phyloP scores from a whole-genome alignment of 1,140 invertebrate genomes.

The Scaptomyza montana region DNA sequence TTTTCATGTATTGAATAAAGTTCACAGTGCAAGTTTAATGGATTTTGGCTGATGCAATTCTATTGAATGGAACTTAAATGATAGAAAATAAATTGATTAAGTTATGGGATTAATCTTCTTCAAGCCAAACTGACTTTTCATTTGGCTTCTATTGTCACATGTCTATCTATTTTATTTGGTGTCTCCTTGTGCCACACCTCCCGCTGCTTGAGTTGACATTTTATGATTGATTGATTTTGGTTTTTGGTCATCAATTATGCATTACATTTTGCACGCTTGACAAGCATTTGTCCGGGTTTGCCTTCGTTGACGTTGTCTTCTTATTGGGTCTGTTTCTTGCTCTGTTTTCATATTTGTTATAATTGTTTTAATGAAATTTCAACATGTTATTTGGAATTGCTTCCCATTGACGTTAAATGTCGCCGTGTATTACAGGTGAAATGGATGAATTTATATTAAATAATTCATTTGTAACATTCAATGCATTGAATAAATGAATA shows the following conservation, averaged over 20 bases:
- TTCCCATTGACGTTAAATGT: slow-evolving; percentile 26
- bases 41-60: slow-evolving; percentile 1
- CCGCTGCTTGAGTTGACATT: slow-evolving; percentile 50
- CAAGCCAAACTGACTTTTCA: slow-evolving; percentile 4
- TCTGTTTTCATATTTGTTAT: slow-evolving; percentile 58
- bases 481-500: slow-evolving; percentile 6
- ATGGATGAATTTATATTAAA: slow-evolving; percentile 28
- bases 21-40: neutral
- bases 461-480: slow-evolving; percentile 21
- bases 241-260: slow-evolving; percentile 77
- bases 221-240: slow-evolving; percentile 80
- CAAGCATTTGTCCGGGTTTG: slow-evolving; percentile 44
- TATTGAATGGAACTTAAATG: slow-evolving; percentile 11
- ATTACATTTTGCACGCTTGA: slow-evolving; percentile 75
- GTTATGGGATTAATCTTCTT: slow-evolving; percentile 11
- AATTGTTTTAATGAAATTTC: slow-evolving; percentile 79
- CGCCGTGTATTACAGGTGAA: slow-evolving; percentile 22
- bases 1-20: slow-evolving; percentile 19
- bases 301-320: slow-evolving; percentile 7
- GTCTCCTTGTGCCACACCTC: neutral
- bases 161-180: slow-evolving; percentile 27
- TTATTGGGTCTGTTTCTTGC: neutral
- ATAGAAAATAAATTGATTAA: slow-evolving; percentile 10
- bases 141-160: slow-evolving; percentile 13
- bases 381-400: slow-evolving; percentile 38